Evolutionary conservation across 2,113 vertebrate species (phyloP).

Genomic region (Cyprinodon brontotheroides): DNA sequence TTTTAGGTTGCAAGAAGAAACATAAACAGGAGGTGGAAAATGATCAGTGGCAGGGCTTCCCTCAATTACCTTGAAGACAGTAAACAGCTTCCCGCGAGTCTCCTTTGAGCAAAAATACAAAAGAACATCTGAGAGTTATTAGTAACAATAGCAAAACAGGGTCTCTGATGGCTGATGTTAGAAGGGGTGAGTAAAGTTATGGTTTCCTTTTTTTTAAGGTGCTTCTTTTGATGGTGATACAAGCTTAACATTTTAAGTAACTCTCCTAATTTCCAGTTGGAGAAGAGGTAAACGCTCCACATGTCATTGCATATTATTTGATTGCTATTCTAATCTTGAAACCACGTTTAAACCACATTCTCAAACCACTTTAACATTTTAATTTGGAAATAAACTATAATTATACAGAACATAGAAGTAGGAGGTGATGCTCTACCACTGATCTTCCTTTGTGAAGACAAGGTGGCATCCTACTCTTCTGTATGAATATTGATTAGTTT

Average conservation of each 20-base stretch:
- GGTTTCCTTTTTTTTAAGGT: too few relatives aligned
- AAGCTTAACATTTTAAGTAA: not conserved
- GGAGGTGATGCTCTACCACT: not conserved
- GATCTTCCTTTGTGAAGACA: not conserved
- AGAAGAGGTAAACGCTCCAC: not conserved
- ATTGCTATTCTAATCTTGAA: not conserved
- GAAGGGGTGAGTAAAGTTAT: too few relatives aligned
- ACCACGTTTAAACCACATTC: too few relatives aligned
- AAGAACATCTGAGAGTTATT: too few relatives aligned
- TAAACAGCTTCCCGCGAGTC: conserved; percentile 12
- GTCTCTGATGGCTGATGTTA: too few relatives aligned
- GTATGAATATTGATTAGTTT: not conserved
- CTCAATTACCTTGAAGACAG: conserved; percentile 25
- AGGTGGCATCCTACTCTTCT: not conserved
- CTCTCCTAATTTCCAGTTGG: not conserved
- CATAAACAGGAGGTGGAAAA: not conserved
- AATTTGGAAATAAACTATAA: not conserved
- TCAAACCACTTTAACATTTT: too few relatives aligned
- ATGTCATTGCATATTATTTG: not conserved
- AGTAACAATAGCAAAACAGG: too few relatives aligned
- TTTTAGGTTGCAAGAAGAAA: not conserved
- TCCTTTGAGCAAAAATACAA: not conserved
- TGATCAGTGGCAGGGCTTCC: not conserved
- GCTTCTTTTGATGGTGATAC: not conserved
- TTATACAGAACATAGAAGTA: not conserved